A percentile compares a stretch with the other conserved stretches of the same genome.
phyloP scores from a whole-genome alignment of 1,140 invertebrate genomes.

The Camponotus floridanus region DNA sequence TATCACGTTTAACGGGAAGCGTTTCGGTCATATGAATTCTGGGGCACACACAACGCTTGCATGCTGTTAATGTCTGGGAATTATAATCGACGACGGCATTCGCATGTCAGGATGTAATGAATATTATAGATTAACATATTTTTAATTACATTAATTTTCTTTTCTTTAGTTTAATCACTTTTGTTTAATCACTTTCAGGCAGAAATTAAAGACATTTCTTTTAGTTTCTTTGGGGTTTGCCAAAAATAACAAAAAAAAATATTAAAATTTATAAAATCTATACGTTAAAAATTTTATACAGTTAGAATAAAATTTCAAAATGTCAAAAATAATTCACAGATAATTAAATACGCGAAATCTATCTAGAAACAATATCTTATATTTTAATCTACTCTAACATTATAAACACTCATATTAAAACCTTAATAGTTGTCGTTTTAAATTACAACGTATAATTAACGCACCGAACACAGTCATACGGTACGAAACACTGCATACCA shows the following conservation, averaged over 20 bases:
- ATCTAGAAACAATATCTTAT: background rate
- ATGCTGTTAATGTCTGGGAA: slow-evolving; percentile 24
- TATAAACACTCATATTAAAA: background rate
- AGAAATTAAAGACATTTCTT: too few species aligned
- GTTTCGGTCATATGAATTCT: slow-evolving; percentile 56
- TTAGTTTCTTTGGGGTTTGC: too few species aligned
- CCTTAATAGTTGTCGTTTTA: background rate
- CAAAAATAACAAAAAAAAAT: too few species aligned
- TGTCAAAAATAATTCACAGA: too few species aligned
- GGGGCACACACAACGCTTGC: slow-evolving; percentile 10
- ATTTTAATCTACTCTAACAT: background rate
- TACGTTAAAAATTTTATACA: background rate
- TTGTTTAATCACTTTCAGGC: background rate
- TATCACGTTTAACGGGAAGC: slow-evolving; percentile 56
- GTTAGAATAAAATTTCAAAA: background rate
- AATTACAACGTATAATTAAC: slow-evolving; percentile 39
- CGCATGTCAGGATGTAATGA: slow-evolving; percentile 16
- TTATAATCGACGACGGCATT: slow-evolving; percentile 6
- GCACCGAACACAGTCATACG: background rate
- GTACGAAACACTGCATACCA: too few species aligned
- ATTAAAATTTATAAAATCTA: too few species aligned
- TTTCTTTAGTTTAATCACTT: background rate
- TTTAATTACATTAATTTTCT: slow-evolving; percentile 31
- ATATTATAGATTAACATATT: background rate
- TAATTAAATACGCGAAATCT: background rate